phyloP scores from a whole-genome alignment of 2,888 invertebrate species.

The Drosophila barbarae region DNA sequence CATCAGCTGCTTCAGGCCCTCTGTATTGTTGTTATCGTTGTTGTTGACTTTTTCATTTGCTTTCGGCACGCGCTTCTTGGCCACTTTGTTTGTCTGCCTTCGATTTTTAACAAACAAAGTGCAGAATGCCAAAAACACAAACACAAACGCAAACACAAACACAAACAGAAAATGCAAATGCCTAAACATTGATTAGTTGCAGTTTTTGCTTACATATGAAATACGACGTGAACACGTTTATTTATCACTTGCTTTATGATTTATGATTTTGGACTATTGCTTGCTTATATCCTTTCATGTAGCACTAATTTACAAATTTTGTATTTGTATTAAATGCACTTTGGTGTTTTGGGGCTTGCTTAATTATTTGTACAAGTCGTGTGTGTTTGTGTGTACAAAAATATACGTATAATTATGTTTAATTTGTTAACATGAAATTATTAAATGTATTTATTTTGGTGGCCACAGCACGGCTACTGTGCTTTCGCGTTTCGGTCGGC shows the following conservation, averaged over 20 bases:
- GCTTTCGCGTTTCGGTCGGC: slow-evolving; percentile 56
- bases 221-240: slow-evolving; percentile 46
- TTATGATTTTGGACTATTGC: slow-evolving; percentile 17
- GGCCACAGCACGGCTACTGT: slow-evolving; percentile 50
- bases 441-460: slow-evolving; percentile 33
- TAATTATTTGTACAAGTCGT: slow-evolving; percentile 49
- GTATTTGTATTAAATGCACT: slow-evolving; percentile 61
- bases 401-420: slow-evolving; percentile 38
- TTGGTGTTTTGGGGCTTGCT: slow-evolving; percentile 54
- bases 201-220: slow-evolving; percentile 54
- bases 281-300: slow-evolving; percentile 20
- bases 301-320: slow-evolving; percentile 14
- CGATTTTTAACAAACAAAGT: slow-evolving; percentile 64
- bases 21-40: slow-evolving; percentile 23
- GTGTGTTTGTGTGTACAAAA: slow-evolving; percentile 44
- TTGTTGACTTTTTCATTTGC: slow-evolving; percentile 33
- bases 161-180: slow-evolving; percentile 28
- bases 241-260: slow-evolving; percentile 37
- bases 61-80: slow-evolving; percentile 57
- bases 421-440: slow-evolving; percentile 34
- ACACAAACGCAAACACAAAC: slow-evolving; percentile 24
- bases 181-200: slow-evolving; percentile 52
- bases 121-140: slow-evolving; percentile 10
- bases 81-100: slow-evolving; percentile 69
- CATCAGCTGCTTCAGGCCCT: slow-evolving; percentile 59